Conservation (phyloP, 2,888 invertebrate genomes). For the Drosophila merina region DNA sequence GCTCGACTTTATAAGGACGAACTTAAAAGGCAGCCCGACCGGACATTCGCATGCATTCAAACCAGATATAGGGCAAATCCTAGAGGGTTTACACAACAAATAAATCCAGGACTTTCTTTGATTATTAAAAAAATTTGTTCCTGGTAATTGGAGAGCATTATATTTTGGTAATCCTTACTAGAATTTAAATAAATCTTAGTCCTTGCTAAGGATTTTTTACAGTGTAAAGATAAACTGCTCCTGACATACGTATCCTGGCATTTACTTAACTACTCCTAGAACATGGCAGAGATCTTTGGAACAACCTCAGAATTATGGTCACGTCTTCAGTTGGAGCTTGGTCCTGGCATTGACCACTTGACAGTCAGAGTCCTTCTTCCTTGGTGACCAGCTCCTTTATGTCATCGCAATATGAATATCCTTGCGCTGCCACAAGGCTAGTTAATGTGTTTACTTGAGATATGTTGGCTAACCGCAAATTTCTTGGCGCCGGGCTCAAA, state of each 20-base stretch:
- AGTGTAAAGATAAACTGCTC: neutral
- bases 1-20: neutral
- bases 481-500: neutral
- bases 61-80: neutral
- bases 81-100: neutral
- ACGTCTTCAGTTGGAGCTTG: constrained; percentile 12
- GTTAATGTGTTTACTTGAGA: constrained; percentile 2
- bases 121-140: too few species aligned
- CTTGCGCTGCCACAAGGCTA: neutral
- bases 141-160: too few species aligned
- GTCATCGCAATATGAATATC: constrained; percentile 4
- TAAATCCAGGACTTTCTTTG: neutral
- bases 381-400: neutral
- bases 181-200: neutral
- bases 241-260: constrained; percentile 9
- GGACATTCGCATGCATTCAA: constrained; percentile 1
- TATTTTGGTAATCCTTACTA: neutral
- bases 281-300: neutral
- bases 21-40: neutral
- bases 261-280: constrained; percentile 1
- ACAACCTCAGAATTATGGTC: constrained; percentile 8
- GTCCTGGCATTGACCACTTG: constrained; percentile 18
- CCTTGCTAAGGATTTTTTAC: neutral
- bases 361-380: neutral
- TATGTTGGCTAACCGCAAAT: neutral